A percentile compares a stretch with the other conserved stretches of the same genome.
These are phyloP conservation scores for Hydroisotoma schaefferi DNA, from an alignment of 2,888 invertebrate species.

Conservation along the genomic window DNA sequence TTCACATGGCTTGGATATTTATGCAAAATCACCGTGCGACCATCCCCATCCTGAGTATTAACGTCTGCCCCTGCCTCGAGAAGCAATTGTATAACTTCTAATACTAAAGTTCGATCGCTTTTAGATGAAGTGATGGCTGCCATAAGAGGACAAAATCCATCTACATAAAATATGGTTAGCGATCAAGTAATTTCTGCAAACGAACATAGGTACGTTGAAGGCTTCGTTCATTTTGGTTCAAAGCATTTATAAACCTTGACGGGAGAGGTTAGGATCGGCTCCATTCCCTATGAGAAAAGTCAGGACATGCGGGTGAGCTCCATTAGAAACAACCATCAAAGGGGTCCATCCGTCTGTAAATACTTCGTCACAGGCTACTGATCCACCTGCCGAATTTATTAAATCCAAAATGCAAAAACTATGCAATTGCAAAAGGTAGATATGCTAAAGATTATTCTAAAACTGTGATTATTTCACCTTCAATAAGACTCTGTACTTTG, in stretches of 20 bases:
- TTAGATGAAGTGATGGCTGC: constrained; percentile 35
- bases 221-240: not conserved
- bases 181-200: not conserved
- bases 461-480: too few species aligned
- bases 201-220: not conserved
- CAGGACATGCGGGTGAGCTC: constrained; percentile 25
- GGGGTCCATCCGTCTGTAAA: constrained; percentile 36
- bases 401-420: too few species aligned
- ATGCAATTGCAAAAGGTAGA: not conserved
- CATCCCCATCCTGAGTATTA: constrained; percentile 28
- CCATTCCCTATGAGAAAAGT: constrained; percentile 26
- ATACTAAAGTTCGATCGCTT: constrained; percentile 14
- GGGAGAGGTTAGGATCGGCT: constrained; percentile 29
- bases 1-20: not conserved
- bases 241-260: too few species aligned
- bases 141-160: constrained; percentile 35
- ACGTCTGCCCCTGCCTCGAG: constrained; percentile 23
- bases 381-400: too few species aligned
- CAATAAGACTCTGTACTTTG: constrained; percentile 24
- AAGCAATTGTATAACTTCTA: constrained; percentile 18
- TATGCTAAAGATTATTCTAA: too few species aligned
- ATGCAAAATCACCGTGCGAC: constrained; percentile 21
- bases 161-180: constrained; percentile 11
- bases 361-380: too few species aligned
- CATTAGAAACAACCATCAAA: constrained; percentile 35